Evolutionary conservation across 2,888 invertebrate species (phyloP), one percentile per base, ranked within the genome.

Genomic region (Frankliniella intonsa): DNA sequence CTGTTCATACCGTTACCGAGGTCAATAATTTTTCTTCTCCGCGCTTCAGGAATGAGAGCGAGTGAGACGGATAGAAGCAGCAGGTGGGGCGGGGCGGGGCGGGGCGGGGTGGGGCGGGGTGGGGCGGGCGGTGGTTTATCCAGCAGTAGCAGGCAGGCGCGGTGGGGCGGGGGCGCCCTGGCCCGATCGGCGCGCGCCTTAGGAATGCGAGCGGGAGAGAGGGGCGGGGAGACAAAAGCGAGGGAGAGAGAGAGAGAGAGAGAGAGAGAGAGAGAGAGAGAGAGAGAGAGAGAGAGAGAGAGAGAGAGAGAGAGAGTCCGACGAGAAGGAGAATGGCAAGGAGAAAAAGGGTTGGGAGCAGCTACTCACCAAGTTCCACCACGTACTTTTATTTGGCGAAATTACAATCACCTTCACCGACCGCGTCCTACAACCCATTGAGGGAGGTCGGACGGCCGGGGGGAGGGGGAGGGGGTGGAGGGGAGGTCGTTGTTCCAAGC

Each of bases 251-350:
- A 38, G 38, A 38, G 38, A 38, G 5, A 82, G 38, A n/a, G 49
- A 19, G 80, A 49, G 50, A 3, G 7, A 10, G 81, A 49, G 50
- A 49, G 50, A 5, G 76, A 76, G 49, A 22, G 79, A 22, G 14
- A 38, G 1, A 80, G n/a, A n/a, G n/a, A n/a, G n/a, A n/a, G n/a
- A n/a, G 38, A n/a, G 49, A 19, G 80, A 49, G 50, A 3, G 7
- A 10, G 81, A 49, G 50, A 49, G 50, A 5, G 76, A 76, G 49
- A 22, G 79, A 22, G 14, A 38, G 1, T n/a, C n/a, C n/a, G n/a
- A n/a, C n/a, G n/a, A 80, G 81, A 49, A n/a, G n/a, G 50, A 49
- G 81, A 81, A 50, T n/a, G 69, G 49, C 38, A 69, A 22, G 22
- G 69, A 69, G 81, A 10, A 50, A 81, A 50, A 81, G 50, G 38